These are phyloP conservation scores for Hemicrepidius hirtus DNA, from an alignment of 2,888 invertebrate species.

Conservation along the genomic window DNA sequence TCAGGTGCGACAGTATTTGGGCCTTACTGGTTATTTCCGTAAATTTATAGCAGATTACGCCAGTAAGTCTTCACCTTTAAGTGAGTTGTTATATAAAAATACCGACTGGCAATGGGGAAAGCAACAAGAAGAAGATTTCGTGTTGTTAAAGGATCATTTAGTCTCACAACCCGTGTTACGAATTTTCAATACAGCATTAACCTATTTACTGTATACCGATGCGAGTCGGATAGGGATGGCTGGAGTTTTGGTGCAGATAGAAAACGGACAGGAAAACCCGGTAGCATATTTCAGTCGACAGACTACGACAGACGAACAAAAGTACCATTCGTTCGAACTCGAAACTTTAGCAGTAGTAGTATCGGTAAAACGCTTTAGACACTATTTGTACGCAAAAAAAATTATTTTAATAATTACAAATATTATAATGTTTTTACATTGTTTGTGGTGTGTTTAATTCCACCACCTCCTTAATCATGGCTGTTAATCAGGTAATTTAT, in stretches of 20 bases:
- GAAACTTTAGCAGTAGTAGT: constrained; percentile 36
- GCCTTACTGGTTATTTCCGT: constrained; percentile 28
- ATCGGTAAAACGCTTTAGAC: too few relatives aligned
- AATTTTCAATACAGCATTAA: constrained; percentile 1
- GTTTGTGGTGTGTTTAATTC: too few relatives aligned
- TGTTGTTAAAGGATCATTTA: neutral
- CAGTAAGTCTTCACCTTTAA: neutral
- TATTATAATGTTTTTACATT: too few relatives aligned
- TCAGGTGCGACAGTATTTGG: constrained; percentile 32
- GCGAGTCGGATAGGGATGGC: constrained; percentile 54
- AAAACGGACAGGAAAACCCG: constrained; percentile 46
- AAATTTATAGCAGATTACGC: constrained; percentile 29
- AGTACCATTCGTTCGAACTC: constrained; percentile 52
- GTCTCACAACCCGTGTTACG: constrained; percentile 29
- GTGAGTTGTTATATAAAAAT: neutral
- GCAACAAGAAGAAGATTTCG: constrained; percentile 1
- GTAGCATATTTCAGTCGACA: constrained; percentile 62
- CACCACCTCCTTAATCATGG: too few relatives aligned
- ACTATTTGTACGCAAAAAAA: neutral
- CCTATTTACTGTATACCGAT: constrained; percentile 41
- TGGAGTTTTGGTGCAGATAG: constrained; percentile 54
- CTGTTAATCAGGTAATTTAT: too few relatives aligned
- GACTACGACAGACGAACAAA: constrained; percentile 57
- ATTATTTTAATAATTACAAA: constrained; percentile 16
- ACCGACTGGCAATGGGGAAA: constrained; percentile 1